Evolutionary conservation across 2,888 invertebrate species (phyloP), one percentile per base, ranked within the genome.

Genomic region (Conops quadrifasciatus): DNA sequence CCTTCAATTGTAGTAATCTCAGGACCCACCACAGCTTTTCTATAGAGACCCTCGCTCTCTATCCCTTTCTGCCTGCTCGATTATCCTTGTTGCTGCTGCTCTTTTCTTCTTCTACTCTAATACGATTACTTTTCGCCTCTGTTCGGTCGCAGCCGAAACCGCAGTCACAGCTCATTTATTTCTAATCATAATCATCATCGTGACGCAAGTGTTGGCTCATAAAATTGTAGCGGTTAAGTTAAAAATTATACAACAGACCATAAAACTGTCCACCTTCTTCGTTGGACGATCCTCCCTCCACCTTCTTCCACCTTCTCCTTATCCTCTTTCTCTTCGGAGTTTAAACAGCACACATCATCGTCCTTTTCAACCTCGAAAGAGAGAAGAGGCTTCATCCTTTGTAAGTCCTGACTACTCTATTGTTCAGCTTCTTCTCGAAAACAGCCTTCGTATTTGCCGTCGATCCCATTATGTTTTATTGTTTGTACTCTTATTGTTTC

Each of bases 241-340:
- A 24, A 13, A 19, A 53, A 51, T 63, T 63, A 36, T 30, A 66
- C 65, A 66, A 66, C 65, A 66, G 65, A 66, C 51, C 65, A 66
- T 66, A 66, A 66, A 66, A 66, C 65, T 53, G 65, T 66, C 65
- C 65, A 53, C 65, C 65, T 66, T 15, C 21, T 65, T 30, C 65
- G 2, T 7, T 51, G 36, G 36, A 49, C 19, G 28, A 16, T 2
- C 21, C 24, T 24, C 36, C 45, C 62, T 36, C 21, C 43, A 30
- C 15, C 30, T 60, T 45, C 62, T 19, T 62, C 45, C 45, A 16
- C 60, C 43, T 30, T 13, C 21, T n/a, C 53, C 16, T 26, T 13
- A 30, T 30, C 28, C 24, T 19, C 62, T n/a, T 45, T 24, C 26
- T 58, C 13, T n/a, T 16, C 60, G 30, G n/a, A 15, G 15, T 11